Percentiles rank a stretch among this genome's conserved stretches.
These are phyloP conservation scores for Falco naumanni DNA, from an alignment of 2,797 vertebrate species.

Conservation along the genomic window DNA sequence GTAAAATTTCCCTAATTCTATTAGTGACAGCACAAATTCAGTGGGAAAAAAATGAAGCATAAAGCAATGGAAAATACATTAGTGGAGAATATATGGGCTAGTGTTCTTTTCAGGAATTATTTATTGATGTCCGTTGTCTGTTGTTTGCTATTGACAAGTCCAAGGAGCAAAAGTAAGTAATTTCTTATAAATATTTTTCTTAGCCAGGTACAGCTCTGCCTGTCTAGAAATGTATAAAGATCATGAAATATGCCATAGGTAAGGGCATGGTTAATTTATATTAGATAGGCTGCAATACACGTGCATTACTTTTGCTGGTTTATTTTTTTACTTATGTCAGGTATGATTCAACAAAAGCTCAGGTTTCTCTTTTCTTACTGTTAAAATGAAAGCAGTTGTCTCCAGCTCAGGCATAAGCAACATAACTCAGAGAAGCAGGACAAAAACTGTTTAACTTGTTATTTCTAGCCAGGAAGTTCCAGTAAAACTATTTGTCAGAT, in stretches of 20 bases:
- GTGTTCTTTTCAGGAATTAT: background rate
- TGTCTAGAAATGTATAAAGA: background rate
- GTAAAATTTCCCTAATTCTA: background rate
- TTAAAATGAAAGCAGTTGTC: background rate
- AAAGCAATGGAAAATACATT: background rate
- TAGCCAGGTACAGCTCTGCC: background rate
- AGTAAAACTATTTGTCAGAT: background rate
- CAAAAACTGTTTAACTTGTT: background rate
- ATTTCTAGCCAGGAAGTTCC: background rate
- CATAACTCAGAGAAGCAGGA: background rate
- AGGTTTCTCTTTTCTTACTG: background rate
- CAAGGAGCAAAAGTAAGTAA: background rate
- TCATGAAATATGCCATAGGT: background rate
- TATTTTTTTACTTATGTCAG: background rate
- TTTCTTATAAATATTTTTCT: background rate
- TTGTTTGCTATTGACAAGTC: background rate
- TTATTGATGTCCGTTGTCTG: background rate
- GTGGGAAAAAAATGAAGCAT: fast-evolving
- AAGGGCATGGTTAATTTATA: background rate
- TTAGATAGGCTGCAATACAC: background rate
- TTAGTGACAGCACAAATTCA: background rate
- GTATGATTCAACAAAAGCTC: background rate
- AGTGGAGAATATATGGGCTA: background rate
- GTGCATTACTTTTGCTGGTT: background rate
- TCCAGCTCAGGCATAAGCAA: background rate